A percentile compares a stretch with the other conserved stretches of the same genome.
Conservation (phyloP, 1,140 invertebrate genomes). For the Phthorimaea operculella region DNA sequence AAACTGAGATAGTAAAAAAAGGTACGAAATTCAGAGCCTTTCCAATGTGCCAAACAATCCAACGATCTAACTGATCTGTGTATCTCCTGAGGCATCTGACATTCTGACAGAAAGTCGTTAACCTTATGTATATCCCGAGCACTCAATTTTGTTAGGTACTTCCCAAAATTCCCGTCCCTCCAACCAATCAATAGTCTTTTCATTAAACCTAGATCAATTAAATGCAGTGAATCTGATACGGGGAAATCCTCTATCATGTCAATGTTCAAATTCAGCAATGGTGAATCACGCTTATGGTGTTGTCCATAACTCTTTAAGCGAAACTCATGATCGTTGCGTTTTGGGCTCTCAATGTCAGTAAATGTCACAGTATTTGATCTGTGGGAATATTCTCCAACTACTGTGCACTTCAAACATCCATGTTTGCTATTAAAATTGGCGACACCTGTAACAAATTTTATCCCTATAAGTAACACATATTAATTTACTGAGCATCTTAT, state of each 20-base stretch:
- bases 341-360: conserved; percentile 14
- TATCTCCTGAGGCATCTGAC: conserved; percentile 11
- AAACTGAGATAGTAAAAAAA: conserved; percentile 14
- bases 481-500: too few species aligned
- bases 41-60: conserved; percentile 11
- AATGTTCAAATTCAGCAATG: conserved; percentile 19
- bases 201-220: conserved; percentile 28
- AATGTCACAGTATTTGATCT: conserved; percentile 23
- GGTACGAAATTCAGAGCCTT: conserved; percentile 13
- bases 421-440: conserved; percentile 10
- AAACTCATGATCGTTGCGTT: conserved; percentile 24
- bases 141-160: conserved; percentile 13
- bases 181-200: conserved; percentile 24
- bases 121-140: conserved; percentile 8
- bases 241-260: conserved; percentile 29
- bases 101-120: not conserved
- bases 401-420: conserved; percentile 9
- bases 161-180: conserved; percentile 15
- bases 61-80: conserved; percentile 10
- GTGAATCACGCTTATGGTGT: conserved; percentile 24
- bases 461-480: too few species aligned
- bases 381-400: conserved; percentile 15
- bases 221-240: conserved; percentile 24
- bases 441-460: conserved; percentile 8
- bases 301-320: conserved; percentile 15